Evolutionary conservation across 2,888 invertebrate species (phyloP), one percentile per base, ranked within the genome.

Genomic region (Ormyrus thymus): DNA sequence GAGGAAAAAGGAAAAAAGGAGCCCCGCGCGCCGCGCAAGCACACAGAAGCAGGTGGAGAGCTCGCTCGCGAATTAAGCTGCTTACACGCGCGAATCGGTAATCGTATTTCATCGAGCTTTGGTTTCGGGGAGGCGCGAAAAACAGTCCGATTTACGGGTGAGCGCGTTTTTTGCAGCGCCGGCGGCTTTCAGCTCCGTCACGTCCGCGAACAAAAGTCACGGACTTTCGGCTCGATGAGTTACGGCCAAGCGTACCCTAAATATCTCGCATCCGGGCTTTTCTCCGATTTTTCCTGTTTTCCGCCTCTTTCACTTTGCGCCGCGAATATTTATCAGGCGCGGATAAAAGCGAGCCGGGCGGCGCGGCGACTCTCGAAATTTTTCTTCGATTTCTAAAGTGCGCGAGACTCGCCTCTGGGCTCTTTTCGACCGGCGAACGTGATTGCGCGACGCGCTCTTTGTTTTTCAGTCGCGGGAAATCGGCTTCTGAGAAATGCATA

Each of bases 141-240:
- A 69, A 50, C 43, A 13, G 51, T 62, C 29, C 83, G 84, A 86
- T 86, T 86, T 86, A 85, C 84, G 85, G 82, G 82, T 77, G 84
- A 82, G 59, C 15, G 76, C 70, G 69, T 78, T 78, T 79, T 80
- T 29, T 29, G 29, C 29, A 29, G 1, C 29, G 29, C 1, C 77
- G 80, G 45, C 51, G 10, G 56, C 3, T 46, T 48, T 13, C 70
- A 51, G 58, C 66, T 66, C 13, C 58, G 66, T 69, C 68, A 64
- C 74, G 62, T 65, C 13, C 50, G 68, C 62, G 56, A 80, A 75
- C 83, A 82, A 81, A 81, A 83, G 85, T 85, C 83, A 80, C 76
- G 65, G 43, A 56, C 29, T 29, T 1, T 29, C 58, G 65, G 50
- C 56, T 64, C 58, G 70, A 76, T 71, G 71, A 77, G 59, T 77